A percentile compares a stretch with the other conserved stretches of the same genome.
Evolutionary conservation across 1,140 invertebrate genomes (phyloP).

Genomic region (Eupeodes corollae): DNA sequence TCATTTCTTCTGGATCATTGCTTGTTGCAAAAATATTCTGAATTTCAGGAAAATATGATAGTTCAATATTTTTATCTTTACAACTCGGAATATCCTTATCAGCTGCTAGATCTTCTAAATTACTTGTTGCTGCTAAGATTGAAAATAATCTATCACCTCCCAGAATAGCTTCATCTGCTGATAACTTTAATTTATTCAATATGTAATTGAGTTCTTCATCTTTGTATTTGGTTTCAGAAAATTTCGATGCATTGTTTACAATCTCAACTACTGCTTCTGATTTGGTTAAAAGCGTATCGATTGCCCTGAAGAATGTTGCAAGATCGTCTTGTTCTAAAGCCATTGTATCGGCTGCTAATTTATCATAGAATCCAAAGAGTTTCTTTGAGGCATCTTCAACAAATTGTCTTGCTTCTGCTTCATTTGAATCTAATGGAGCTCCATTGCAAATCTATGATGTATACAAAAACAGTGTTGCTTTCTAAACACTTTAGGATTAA

Average conservation of each 20-base stretch:
- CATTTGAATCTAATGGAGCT: too few relatives aligned
- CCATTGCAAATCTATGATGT: too few relatives aligned
- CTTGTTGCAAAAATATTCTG: slow-evolving; percentile 27
- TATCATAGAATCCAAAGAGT: not conserved
- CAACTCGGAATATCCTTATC: slow-evolving; percentile 34
- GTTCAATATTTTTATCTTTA: not conserved
- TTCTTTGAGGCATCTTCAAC: not conserved
- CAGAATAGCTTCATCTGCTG: slow-evolving; percentile 24
- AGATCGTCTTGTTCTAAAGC: slow-evolving; percentile 11
- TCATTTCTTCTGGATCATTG: slow-evolving; percentile 22
- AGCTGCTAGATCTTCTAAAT: slow-evolving; percentile 25
- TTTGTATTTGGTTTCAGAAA: slow-evolving; percentile 11
- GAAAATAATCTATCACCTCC: slow-evolving; percentile 29
- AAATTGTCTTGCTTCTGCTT: too few relatives aligned
- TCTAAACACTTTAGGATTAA: too few relatives aligned
- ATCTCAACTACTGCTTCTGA: slow-evolving; percentile 28
- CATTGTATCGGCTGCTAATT: not conserved
- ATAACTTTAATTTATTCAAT: slow-evolving; percentile 21
- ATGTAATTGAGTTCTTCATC: slow-evolving; percentile 17
- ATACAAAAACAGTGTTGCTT: too few relatives aligned
- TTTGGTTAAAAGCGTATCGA: slow-evolving; percentile 25
- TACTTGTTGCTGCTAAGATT: slow-evolving; percentile 22
- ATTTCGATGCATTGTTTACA: slow-evolving; percentile 19
- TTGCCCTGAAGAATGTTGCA: slow-evolving; percentile 22
- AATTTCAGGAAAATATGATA: slow-evolving; percentile 30